Evolutionary conservation across 2,797 vertebrate species (phyloP).

Genomic region (Sebastes goodei): DNA sequence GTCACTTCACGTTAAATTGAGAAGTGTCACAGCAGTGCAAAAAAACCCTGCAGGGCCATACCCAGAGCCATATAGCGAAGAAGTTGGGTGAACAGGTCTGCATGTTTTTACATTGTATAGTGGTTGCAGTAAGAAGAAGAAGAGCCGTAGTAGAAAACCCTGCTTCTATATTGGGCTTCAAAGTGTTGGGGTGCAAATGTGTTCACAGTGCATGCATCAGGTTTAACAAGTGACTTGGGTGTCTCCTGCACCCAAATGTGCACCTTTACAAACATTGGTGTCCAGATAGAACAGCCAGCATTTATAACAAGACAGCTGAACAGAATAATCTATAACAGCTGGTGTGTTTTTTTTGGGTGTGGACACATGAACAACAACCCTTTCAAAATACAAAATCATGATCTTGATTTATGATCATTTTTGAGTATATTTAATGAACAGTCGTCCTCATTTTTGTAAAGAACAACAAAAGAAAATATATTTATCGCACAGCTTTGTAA

Average conservation of each 20-base stretch:
- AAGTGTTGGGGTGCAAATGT: conserved; percentile 85
- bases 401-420: not conserved
- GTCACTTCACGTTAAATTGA: conserved; percentile 58
- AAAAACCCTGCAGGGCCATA: conserved; percentile 8
- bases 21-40: conserved; percentile 50
- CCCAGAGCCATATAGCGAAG: conserved; percentile 21
- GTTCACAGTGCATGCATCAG: conserved; percentile 78
- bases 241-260: conserved; percentile 60
- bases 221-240: conserved; percentile 80
- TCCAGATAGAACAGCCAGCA: not conserved
- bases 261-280: conserved; percentile 37
- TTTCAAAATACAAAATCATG: not conserved
- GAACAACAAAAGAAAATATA: not conserved
- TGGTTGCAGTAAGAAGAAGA: conserved; percentile 47
- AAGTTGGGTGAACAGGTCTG: conserved; percentile 47
- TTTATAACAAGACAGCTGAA: not conserved
- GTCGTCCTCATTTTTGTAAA: not conserved
- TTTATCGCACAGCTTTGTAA: not conserved
- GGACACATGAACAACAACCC: not conserved
- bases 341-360: not conserved
- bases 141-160: conserved; percentile 70
- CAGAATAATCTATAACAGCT: conserved; percentile 6
- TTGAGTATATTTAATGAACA: not conserved
- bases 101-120: conserved; percentile 17
- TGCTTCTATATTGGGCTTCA: conserved; percentile 75